These are phyloP conservation scores for Perognathus longimembris DNA, from an alignment of 2,113 vertebrate species.

Conservation along the genomic window DNA sequence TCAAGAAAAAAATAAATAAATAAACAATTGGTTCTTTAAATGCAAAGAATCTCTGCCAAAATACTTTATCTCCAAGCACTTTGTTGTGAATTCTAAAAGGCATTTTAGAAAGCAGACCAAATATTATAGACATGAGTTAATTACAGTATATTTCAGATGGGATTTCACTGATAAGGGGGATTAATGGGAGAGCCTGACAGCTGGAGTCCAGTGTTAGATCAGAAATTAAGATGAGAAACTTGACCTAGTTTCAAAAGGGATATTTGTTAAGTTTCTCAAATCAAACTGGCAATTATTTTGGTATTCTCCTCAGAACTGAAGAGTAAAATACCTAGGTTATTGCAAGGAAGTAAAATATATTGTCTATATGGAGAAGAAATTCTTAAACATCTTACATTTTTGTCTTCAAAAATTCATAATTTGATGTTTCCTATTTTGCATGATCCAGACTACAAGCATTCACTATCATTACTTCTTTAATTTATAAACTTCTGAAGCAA, in stretches of 20 bases:
- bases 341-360: slow-evolving; percentile 24
- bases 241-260: slow-evolving; percentile 64
- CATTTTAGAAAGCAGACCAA: background rate
- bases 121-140: slow-evolving; percentile 43
- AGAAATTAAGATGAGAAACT: slow-evolving; percentile 69
- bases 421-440: background rate
- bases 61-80: background rate
- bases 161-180: slow-evolving; percentile 66
- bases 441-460: background rate
- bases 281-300: slow-evolving; percentile 23
- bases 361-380: background rate
- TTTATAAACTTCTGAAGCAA: too few species aligned
- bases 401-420: background rate
- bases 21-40: background rate
- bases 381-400: background rate
- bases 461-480: background rate
- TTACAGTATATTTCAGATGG: slow-evolving; percentile 44
- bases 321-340: background rate
- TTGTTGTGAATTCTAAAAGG: slow-evolving; percentile 2
- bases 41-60: background rate
- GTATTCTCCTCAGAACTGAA: slow-evolving; percentile 18
- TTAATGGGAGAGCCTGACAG: slow-evolving; percentile 65
- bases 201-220: slow-evolving; percentile 44
- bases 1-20: too few species aligned
- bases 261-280: slow-evolving; percentile 39